These are phyloP conservation scores for Psittacara wagleri DNA, from an alignment of 2,113 vertebrate genomes.

Conservation along the genomic window DNA sequence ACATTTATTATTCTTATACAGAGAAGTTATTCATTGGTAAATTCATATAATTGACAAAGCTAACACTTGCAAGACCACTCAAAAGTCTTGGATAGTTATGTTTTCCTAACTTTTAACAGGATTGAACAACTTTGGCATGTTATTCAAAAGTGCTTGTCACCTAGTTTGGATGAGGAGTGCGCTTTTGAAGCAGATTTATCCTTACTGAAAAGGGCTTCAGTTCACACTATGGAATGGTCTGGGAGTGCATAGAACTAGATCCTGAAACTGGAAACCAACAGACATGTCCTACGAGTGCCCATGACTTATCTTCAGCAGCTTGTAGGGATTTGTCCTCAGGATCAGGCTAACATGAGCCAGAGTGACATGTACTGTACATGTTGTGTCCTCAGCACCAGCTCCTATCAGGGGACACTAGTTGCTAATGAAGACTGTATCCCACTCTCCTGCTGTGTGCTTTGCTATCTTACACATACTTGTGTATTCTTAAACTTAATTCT, in stretches of 20 bases:
- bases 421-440: neutral
- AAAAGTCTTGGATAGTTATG: neutral
- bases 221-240: neutral
- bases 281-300: neutral
- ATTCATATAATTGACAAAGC: neutral
- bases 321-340: neutral
- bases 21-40: neutral
- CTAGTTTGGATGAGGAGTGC: neutral
- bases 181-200: neutral
- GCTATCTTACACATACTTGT: neutral
- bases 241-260: neutral
- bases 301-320: neutral
- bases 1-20: neutral
- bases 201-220: neutral
- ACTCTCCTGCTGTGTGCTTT: neutral
- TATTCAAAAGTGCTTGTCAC: neutral
- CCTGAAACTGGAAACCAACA: neutral
- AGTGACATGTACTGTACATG: fast-evolving
- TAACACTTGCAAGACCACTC: neutral
- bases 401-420: fast-evolving
- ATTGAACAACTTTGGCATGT: neutral
- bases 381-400: neutral
- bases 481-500: neutral
- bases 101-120: neutral
- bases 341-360: neutral